Evolutionary conservation across 2,888 invertebrate genomes (phyloP), one percentile per base, ranked within the genome.

Genomic region (Argyresthia goedartella): DNA sequence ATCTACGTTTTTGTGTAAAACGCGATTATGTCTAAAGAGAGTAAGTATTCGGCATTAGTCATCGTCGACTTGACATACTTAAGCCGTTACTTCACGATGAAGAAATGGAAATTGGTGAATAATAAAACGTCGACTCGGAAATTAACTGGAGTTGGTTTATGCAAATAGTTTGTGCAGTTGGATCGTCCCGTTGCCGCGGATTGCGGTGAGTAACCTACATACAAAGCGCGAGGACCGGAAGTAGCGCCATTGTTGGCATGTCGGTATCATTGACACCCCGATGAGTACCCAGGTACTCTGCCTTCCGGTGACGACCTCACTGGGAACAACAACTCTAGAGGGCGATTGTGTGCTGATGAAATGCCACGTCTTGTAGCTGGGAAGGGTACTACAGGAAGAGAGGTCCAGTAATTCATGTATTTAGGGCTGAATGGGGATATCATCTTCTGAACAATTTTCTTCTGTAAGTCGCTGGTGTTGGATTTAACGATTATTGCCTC

Each of bases 161-260:
- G 25, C 25, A 43, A 39, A n/a, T 33, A 25, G 44, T 11, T 51
- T 45, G 13, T 33, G 42, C 43, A 43, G 11, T 42, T 42, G 16
- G n/a, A 16, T 42, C 35, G 34, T 25, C n/a, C 35, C 14, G 49
- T n/a, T 16, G 25, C n/a, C 34, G 44, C 8, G 77, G 78, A 81
- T 81, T 70, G 77, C 79, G 81, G 84, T 84, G 84, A 82, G 76
- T 84, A 85, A 84, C 85, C 84, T 78, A 84, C 81, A 85, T 84
- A 82, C 84, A 84, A 85, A 84, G 78, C 76, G 36, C 57, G 63
- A 65, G 72, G 69, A 66, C 71, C 85, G 85, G 85, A 85, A 82
- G 73, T 72, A 62, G 66, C 69, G 73, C 85, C 71, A 85, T 85
- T 84, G 85, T 85, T 25, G 25, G 25, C 25, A 25, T 4, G 73